Percentiles rank a stretch among this genome's conserved stretches.
Evolutionary conservation across 2,888 invertebrate species (phyloP).

Genomic region (Eristalis pertinax): DNA sequence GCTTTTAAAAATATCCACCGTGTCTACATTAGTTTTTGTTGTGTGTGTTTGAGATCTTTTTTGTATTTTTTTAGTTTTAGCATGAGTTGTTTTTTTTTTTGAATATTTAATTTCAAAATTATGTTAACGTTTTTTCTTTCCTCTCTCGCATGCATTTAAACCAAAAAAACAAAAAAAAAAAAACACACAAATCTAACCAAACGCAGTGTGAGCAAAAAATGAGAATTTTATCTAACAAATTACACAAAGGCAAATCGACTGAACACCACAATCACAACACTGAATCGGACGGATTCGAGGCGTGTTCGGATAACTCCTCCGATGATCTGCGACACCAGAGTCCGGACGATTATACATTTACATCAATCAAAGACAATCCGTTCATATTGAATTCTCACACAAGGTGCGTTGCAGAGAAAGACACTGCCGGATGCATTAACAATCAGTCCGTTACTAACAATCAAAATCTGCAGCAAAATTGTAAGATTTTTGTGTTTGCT

Average conservation of each 20-base stretch:
- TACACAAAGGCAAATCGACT: slow-evolving; percentile 16
- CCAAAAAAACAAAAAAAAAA: not conserved
- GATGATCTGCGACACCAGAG: not conserved
- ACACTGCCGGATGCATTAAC: slow-evolving; percentile 9
- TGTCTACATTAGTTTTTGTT: too few species aligned
- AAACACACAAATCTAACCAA: too few species aligned
- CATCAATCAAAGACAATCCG: slow-evolving; percentile 55
- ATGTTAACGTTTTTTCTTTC: not conserved
- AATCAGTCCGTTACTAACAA: slow-evolving; percentile 11
- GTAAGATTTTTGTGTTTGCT: slow-evolving; percentile 21
- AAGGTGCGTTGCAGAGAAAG: not conserved
- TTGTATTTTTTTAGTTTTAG: too few species aligned
- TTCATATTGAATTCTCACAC: slow-evolving; percentile 47
- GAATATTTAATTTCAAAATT: too few species aligned
- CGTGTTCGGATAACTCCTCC: slow-evolving; percentile 25
- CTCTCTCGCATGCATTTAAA: slow-evolving; percentile 6
- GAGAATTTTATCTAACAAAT: slow-evolving; percentile 32
- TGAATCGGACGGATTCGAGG: slow-evolving; percentile 17
- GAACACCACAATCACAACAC: not conserved
- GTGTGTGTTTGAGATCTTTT: too few species aligned
- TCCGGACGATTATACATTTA: slow-evolving; percentile 29
- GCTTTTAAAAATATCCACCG: not conserved
- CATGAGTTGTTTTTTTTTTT: too few species aligned
- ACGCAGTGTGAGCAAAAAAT: slow-evolving; percentile 28
- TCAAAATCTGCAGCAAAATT: slow-evolving; percentile 7